A percentile compares a stretch with the other conserved stretches of the same genome.
These are phyloP conservation scores for Drosophila mauritiana DNA, from an alignment of 1,140 invertebrate genomes.

Conservation along the genomic window DNA sequence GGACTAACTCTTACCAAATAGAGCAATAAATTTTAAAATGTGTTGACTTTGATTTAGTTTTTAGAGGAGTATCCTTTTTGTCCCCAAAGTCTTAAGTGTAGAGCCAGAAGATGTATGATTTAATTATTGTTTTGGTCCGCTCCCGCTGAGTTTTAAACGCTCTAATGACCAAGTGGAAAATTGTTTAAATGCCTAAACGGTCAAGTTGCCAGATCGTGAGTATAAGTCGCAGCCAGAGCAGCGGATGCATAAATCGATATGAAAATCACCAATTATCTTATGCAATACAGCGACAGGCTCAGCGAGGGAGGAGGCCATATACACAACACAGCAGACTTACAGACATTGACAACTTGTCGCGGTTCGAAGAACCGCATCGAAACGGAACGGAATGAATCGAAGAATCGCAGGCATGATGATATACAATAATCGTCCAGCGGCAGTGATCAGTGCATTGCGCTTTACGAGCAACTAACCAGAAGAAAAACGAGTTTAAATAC, in stretches of 20 bases:
- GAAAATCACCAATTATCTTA: conserved; percentile 83
- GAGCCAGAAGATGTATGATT: conserved; percentile 67
- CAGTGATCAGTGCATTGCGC: conserved; percentile 72
- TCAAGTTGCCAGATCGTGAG: conserved; percentile 1
- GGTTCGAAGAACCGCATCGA: conserved; percentile 37
- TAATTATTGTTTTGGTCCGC: conserved; percentile 72
- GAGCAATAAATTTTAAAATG: conserved; percentile 71
- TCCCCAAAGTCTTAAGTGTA: not conserved
- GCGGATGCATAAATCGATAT: conserved; percentile 83
- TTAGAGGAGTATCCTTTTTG: conserved; percentile 4
- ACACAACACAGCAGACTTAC: conserved; percentile 34
- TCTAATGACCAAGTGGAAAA: conserved; percentile 31
- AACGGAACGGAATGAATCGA: conserved; percentile 14
- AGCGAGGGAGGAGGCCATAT: conserved; percentile 13
- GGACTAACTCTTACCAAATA: conserved; percentile 64
- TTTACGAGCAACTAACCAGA: conserved; percentile 57
- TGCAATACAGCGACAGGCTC: conserved; percentile 54
- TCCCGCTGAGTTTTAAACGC: conserved; percentile 64
- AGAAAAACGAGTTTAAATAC: conserved; percentile 36
- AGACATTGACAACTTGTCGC: conserved; percentile 70
- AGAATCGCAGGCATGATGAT: conserved; percentile 65
- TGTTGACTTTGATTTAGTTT: conserved; percentile 66
- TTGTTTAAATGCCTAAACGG: conserved; percentile 6
- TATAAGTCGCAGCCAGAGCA: conserved; percentile 5
- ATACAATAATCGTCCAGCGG: conserved; percentile 76